Conservation (phyloP, 2,888 invertebrate genomes). For the Latrodectus elegans region DNA sequence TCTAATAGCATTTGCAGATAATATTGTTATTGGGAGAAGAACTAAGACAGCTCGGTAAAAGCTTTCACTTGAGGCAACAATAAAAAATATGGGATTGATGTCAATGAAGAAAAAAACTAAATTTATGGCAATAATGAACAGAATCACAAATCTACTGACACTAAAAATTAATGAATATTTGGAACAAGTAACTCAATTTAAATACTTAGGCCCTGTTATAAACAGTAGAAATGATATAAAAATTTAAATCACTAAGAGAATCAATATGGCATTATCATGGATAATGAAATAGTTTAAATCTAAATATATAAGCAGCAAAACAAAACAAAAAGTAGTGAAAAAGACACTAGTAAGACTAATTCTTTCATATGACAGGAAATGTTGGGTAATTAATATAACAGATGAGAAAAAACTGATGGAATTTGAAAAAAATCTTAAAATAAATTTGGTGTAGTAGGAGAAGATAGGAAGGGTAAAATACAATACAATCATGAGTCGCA, state of each 20-base stretch:
- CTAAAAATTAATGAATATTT: conserved; percentile 11
- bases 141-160: not conserved
- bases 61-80: not conserved
- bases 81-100: not conserved
- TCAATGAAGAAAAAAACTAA: not conserved
- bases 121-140: not conserved
- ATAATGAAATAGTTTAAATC: conserved; percentile 2
- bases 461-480: not conserved
- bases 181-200: not conserved
- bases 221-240: not conserved
- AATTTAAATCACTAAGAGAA: not conserved
- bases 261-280: not conserved
- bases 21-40: not conserved
- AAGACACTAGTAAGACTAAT: not conserved
- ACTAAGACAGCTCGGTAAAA: not conserved
- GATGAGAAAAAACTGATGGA: not conserved
- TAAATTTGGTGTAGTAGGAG: not conserved
- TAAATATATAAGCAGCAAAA: conserved; percentile 1
- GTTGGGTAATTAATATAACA: not conserved
- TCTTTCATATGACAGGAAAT: not conserved
- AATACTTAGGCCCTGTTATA: not conserved
- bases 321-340: not conserved
- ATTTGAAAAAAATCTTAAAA: not conserved
- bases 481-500: not conserved
- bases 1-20: not conserved